A percentile compares a stretch with the other conserved stretches of the same genome.
phyloP scores from a whole-genome alignment of 2,113 vertebrate species.

The Vombatus ursinus region DNA sequence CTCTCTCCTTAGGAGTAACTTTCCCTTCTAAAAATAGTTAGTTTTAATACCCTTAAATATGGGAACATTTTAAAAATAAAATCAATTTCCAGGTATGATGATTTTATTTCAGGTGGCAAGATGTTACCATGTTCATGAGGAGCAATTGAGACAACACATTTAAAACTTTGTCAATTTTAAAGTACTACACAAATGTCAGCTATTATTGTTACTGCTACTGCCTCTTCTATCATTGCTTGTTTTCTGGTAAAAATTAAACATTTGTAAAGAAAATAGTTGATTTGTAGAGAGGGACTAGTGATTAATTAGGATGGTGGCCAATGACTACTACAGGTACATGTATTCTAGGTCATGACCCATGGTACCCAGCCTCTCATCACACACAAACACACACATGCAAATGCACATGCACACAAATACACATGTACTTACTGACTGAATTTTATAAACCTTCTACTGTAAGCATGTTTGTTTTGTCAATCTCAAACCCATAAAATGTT shows the following conservation, averaged over 20 bases:
- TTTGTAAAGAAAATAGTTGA: background rate
- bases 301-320: background rate
- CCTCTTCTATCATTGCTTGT: background rate
- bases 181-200: background rate
- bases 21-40: background rate
- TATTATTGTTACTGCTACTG: background rate
- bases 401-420: background rate
- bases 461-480: background rate
- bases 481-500: background rate
- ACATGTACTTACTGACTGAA: background rate
- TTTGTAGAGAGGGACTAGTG: background rate
- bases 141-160: background rate
- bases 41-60: conserved; percentile 49
- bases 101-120: background rate
- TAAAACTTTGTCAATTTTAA: background rate
- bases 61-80: conserved; percentile 41
- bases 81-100: conserved; percentile 44
- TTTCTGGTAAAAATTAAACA: background rate
- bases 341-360: background rate
- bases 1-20: background rate
- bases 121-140: background rate
- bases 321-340: background rate
- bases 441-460: background rate
- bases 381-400: background rate
- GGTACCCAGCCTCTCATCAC: background rate